A percentile compares a stretch with the other conserved stretches of the same genome.
Evolutionary conservation across 2,888 invertebrate genomes (phyloP).

Genomic region (Beris morrisii): DNA sequence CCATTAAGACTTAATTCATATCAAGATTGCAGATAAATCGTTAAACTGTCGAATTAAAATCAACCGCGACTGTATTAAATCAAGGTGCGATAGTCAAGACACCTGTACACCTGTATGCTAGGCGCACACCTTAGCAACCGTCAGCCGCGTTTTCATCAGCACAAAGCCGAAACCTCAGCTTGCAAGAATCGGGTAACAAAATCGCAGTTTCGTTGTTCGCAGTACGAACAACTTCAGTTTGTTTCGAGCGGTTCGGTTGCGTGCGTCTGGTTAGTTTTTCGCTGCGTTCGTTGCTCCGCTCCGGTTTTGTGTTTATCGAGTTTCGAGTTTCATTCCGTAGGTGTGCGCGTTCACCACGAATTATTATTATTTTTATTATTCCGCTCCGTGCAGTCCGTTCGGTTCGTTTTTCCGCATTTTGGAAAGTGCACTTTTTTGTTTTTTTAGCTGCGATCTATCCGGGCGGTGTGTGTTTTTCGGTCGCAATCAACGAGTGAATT

Average conservation of each 20-base stretch:
- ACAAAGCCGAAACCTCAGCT: not conserved
- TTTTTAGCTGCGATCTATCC: not conserved
- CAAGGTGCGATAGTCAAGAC: constrained; percentile 8
- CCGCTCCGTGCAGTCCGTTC: not conserved
- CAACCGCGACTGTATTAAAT: too few species aligned
- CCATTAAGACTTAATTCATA: too few species aligned
- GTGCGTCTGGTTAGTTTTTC: constrained; percentile 10
- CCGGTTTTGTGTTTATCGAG: not conserved
- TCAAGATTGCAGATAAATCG: too few species aligned
- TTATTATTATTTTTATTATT: not conserved
- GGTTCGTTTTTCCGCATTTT: not conserved
- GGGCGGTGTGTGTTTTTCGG: constrained; percentile 11
- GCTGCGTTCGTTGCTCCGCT: not conserved
- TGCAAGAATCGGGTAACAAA: not conserved
- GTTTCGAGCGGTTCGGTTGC: constrained; percentile 18
- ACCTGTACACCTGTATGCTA: constrained; percentile 16
- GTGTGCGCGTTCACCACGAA: not conserved
- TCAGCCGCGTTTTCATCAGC: not conserved
- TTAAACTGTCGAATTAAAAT: too few species aligned
- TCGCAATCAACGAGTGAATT: constrained; percentile 19
- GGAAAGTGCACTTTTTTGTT: constrained; percentile 1
- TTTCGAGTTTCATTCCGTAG: constrained; percentile 11
- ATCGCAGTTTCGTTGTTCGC: not conserved
- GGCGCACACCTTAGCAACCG: constrained; percentile 13
- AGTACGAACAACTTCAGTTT: constrained; percentile 18